phyloP scores from a whole-genome alignment of 2,888 invertebrate genomes.

The Julus scandinavius region DNA sequence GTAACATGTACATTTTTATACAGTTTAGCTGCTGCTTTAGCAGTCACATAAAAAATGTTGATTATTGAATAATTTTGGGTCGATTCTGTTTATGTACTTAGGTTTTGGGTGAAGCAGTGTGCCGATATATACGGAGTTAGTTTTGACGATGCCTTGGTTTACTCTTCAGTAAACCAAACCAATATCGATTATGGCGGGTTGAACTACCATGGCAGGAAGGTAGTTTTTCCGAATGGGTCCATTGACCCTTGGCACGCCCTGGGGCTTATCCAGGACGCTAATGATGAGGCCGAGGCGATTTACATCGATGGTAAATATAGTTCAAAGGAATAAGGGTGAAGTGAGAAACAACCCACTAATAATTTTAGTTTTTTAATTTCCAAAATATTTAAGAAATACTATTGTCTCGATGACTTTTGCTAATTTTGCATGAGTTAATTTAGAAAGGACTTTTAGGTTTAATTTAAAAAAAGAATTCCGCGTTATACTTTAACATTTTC shows the following conservation, averaged over 20 bases:
- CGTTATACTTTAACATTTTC: too few relatives aligned
- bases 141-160: constrained; percentile 62
- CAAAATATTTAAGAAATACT: too few relatives aligned
- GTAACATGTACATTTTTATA: background rate
- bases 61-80: too few relatives aligned
- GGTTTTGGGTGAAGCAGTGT: constrained; percentile 65
- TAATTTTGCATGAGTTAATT: too few relatives aligned
- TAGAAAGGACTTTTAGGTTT: too few relatives aligned
- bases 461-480: too few relatives aligned
- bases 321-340: too few relatives aligned
- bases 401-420: too few relatives aligned
- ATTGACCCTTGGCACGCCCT: constrained; percentile 76
- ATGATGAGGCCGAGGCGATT: constrained; percentile 65
- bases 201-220: constrained; percentile 75
- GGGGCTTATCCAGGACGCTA: constrained; percentile 65
- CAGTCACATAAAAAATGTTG: too few relatives aligned
- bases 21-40: too few relatives aligned
- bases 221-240: constrained; percentile 88
- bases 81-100: background rate
- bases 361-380: too few relatives aligned
- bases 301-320: constrained; percentile 65
- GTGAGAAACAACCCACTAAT: too few relatives aligned
- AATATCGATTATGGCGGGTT: constrained; percentile 77
- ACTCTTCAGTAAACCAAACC: constrained; percentile 63
- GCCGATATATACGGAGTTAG: constrained; percentile 64